Evolutionary conservation across 37 sponge, comb jelly and placozoan genomes (phyloP).

Genomic region (Agelas oroides): DNA sequence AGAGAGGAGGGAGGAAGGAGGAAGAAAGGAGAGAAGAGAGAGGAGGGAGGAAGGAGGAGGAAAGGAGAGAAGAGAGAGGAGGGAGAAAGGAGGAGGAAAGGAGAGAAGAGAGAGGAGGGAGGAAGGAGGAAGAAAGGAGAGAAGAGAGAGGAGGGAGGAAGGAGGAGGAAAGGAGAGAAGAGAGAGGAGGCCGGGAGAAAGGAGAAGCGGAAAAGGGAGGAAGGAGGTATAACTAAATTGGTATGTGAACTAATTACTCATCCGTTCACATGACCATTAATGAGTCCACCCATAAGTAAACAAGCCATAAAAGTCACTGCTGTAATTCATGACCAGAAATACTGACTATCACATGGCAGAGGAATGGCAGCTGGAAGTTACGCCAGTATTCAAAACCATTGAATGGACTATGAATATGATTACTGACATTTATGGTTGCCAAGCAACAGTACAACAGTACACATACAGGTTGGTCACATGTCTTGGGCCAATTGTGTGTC

Average conservation of each 20-base stretch:
- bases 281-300: background rate
- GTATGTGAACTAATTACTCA: background rate
- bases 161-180: background rate
- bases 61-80: background rate
- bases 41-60: conserved; percentile 5
- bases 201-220: too few species aligned
- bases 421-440: too few species aligned
- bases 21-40: background rate
- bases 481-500: too few species aligned
- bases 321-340: background rate
- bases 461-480: too few species aligned
- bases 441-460: too few species aligned
- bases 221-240: too few species aligned
- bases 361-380: too few species aligned
- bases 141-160: background rate
- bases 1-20: conserved; percentile 8
- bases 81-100: background rate
- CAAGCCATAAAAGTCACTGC: background rate
- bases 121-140: background rate
- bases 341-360: too few species aligned
- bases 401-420: too few species aligned
- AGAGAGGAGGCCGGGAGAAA: conserved; percentile 5
- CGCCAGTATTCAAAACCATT: too few species aligned
- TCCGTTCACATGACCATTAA: background rate
- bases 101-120: background rate